Conservation (phyloP, 1,140 invertebrate species). For the Mesaphorura yosii region DNA sequence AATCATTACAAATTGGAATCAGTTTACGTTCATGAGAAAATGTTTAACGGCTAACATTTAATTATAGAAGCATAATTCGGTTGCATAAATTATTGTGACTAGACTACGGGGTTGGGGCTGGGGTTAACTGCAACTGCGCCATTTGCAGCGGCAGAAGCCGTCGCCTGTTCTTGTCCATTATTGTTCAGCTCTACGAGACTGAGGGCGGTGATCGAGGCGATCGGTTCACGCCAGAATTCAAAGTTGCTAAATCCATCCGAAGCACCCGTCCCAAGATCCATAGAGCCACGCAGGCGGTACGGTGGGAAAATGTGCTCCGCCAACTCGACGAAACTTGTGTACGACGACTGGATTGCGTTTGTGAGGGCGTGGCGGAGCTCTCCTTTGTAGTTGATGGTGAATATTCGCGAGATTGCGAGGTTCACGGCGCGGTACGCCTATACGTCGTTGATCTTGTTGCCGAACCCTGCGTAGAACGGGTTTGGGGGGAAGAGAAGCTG, state of each 20-base stretch:
- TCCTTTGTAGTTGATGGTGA: slow-evolving; percentile 95
- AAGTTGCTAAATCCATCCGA: slow-evolving; percentile 77
- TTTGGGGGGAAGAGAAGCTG: slow-evolving; percentile 73
- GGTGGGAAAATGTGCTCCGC: slow-evolving; percentile 88
- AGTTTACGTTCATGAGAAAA: no score
- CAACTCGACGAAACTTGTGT: slow-evolving; percentile 81
- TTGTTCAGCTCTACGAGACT: no score
- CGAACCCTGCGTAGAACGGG: slow-evolving; percentile 98
- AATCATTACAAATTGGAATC: no score
- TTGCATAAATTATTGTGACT: no score
- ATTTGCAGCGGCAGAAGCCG: no score
- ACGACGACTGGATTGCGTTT: slow-evolving; percentile 90
- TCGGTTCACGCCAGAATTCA: slow-evolving; percentile 80
- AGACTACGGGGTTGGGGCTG: no score
- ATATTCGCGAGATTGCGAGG: slow-evolving; percentile 90
- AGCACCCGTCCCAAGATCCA: slow-evolving; percentile 50
- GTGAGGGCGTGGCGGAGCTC: slow-evolving; percentile 91
- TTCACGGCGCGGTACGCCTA: slow-evolving; percentile 95
- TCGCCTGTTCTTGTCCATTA: no score
- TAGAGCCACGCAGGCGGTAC: no score
- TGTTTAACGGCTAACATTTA: no score
- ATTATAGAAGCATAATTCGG: no score
- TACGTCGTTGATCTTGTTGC: slow-evolving; percentile 94
- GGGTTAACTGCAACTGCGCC: no score
- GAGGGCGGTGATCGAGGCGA: no score